phyloP scores from a whole-genome alignment of 2,888 invertebrate species.

The Axea sp. region DNA sequence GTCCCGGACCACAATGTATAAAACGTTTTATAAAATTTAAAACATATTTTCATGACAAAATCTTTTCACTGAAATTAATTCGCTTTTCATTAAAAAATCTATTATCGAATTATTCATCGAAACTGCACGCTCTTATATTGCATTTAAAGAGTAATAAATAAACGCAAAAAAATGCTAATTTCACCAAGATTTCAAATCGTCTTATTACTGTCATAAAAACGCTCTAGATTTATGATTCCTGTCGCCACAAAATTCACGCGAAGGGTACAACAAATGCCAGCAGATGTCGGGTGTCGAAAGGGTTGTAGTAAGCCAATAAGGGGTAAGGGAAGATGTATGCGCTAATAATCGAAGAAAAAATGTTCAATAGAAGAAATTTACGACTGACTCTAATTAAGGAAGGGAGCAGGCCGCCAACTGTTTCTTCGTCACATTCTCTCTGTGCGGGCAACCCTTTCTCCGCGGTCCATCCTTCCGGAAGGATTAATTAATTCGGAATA shows the following conservation, averaged over 20 bases:
- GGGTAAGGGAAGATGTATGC: constrained; percentile 78
- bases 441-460: constrained; percentile 64
- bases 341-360: constrained; percentile 79
- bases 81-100: no score
- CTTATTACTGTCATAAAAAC: constrained; percentile 54
- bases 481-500: constrained; percentile 80
- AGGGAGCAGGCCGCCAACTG: constrained; percentile 69
- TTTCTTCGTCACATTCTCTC: constrained; percentile 63
- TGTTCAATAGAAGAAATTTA: constrained; percentile 80
- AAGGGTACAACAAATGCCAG: constrained; percentile 62
- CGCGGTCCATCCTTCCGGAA: constrained; percentile 66
- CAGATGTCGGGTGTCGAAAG: constrained; percentile 74
- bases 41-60: constrained; percentile 12
- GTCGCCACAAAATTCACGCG: constrained; percentile 57
- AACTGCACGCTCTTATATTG: no score
- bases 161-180: constrained; percentile 28
- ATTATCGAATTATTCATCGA: no score
- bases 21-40: constrained; percentile 47
- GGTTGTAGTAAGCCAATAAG: constrained; percentile 73
- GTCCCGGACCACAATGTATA: constrained; percentile 55
- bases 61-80: constrained; percentile 17
- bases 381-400: constrained; percentile 78
- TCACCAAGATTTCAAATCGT: constrained; percentile 37
- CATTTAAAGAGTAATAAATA: constrained; percentile 12
- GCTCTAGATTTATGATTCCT: constrained; percentile 51